Evolutionary conservation across 2,113 vertebrate genomes (phyloP), one percentile per base, ranked within the genome.

Genomic region (Burhinus bistriatus): DNA sequence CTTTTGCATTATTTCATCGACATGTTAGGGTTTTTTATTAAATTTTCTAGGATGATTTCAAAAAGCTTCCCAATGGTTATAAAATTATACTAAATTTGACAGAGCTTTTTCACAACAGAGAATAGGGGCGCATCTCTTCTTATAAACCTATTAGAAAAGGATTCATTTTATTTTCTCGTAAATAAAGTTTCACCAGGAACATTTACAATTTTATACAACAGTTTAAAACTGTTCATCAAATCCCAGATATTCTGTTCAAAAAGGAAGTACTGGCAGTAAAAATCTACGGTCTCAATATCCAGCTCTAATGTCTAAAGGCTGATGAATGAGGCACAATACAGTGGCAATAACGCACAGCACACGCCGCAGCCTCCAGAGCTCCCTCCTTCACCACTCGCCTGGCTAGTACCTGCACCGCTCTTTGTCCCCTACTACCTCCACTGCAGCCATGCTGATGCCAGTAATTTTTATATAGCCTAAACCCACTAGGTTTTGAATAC

Each of bases 261-360:
- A 55, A 15, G 62, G 55, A 79, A 70, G 70, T 42, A 82, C 44
- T n/a, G 93, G 15, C 91, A 81, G 76, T 91, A 44, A 59, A 40
- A 68, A 11, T 18, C 68, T 8, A 0, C 5, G 45, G 9, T 45
- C 58, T 66, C 69, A 27, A n/a, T 12, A 32, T 19, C n/a, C 54
- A 11, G 36, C 47, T 84, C 69, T 62, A 73, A 38, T 32, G 40
- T 23, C 89, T 58, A 61, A 81, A 92, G 83, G 40, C 21, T 29
- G 15, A 26, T 5, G 25, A 20, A 20, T 0, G 21, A 23, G 17
- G 54, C 1, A 27, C 52, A 20, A 6, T 1, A 8, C 9, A 11
- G n/a, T 1, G 3, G 40, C 23, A 45, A 12, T 2, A 30, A 45
- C 0, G 6, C 32, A 9, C 13, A 7, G 16, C 4, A 5, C 2